These are phyloP conservation scores for Crocuta crocuta DNA, from an alignment of 2,113 vertebrate genomes.

Conservation along the genomic window DNA sequence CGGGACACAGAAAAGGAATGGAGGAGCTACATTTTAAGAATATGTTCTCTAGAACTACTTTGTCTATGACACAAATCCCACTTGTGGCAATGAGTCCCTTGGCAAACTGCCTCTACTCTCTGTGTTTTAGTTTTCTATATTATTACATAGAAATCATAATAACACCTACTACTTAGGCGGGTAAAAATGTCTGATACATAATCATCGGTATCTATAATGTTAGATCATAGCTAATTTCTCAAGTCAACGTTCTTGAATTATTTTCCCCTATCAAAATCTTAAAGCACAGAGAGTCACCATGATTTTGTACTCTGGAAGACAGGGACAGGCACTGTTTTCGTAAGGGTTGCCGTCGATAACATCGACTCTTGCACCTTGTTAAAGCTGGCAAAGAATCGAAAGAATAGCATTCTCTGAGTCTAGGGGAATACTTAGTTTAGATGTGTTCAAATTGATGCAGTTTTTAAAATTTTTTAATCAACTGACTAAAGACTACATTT, in stretches of 20 bases:
- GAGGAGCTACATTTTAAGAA: accelerated
- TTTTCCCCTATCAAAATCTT: background rate
- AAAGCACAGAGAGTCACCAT: background rate
- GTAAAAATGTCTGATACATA: background rate
- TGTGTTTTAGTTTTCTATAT: background rate
- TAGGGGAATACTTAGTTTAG: background rate
- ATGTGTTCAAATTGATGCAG: background rate
- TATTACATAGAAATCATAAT: background rate
- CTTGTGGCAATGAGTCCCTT: background rate
- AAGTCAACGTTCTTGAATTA: background rate
- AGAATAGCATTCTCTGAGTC: background rate
- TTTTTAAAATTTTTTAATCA: background rate
- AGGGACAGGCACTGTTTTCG: background rate
- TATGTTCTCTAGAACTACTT: background rate
- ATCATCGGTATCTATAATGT: background rate
- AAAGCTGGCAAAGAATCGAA: background rate
- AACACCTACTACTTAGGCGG: accelerated
- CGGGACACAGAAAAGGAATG: background rate
- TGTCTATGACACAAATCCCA: background rate
- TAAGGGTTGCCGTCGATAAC: background rate
- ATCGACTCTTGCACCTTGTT: background rate
- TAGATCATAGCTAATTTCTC: background rate
- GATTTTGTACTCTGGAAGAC: background rate
- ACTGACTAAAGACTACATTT: background rate
- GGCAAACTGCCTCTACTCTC: background rate